Evolutionary conservation across 2,113 vertebrate genomes (phyloP), one percentile per base, ranked within the genome.

Genomic region (Campylomormyrus numenius): DNA sequence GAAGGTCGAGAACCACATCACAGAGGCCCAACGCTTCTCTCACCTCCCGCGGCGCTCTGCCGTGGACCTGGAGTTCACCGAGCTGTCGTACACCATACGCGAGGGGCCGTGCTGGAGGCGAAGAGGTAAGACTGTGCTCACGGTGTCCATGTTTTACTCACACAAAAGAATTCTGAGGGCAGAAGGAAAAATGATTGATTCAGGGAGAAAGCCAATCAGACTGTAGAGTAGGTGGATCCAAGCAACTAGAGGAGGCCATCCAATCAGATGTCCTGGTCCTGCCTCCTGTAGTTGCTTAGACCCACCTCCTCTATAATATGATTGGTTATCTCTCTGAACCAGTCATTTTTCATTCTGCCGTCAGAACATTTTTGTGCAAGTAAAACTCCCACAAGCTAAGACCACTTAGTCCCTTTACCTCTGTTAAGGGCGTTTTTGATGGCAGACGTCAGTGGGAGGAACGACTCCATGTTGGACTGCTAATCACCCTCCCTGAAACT

Each of bases 1-100:
- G 96, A 99, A 99, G 93, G 98, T 99, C 94, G 98, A 99, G 94
- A 99, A 99, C 94, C 98, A 99, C 93, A 99, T 99, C 93, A 99
- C 98, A 0, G 98, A 99, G 87, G 98, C 98, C 1, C 98, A 99
- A 94, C 96, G 98, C 90, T 99, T 99, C 93, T 98, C 97, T 56
- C 98, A 99, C 92, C 96, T 99, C 45, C 98, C 98, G 3, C 98
- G 97, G 19, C 98, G 98, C 92, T 98, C 98, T 0, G 95, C 98
- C 0, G 97, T 99, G 93, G 97, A 99, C 94, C 95, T 99, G 45
- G 98, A 99, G 93, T 99, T 99, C 92, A 95, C 96, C 1, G 98
- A 99, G 94, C 93, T 99, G 91, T 99, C 98, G 85, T 98, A 99
- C 94, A 99, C 97, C 2, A 98, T 99, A 92, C 96, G 98, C 0